Base-by-base conservation (phyloP, 2,113 vertebrate species). In the Formicarius rufipectus region DNA sequence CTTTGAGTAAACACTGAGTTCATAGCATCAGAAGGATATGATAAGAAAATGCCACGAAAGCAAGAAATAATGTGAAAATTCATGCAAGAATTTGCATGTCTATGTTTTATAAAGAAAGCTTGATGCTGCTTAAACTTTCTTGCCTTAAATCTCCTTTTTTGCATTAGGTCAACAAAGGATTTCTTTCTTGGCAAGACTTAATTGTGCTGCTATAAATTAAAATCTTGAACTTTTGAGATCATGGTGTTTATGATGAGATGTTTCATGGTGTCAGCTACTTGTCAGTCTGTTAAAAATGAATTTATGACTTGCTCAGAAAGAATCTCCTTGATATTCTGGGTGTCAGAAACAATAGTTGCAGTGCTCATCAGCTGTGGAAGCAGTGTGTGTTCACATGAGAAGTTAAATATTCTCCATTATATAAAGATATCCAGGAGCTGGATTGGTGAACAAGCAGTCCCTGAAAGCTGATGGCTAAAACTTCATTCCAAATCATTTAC, bases 191-290 rank as follows among this genome's bases (percentile, higher is more conserved):
- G 62, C 89, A 59, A 81, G 81, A 16, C 24, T 49, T 22, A 39
- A 35, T 17, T 22, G 53, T 69, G 52, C 81, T 85, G 83, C 80
- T 92, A 37, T 87, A 89, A 90, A 84, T 95, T 68, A 77, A 97
- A 93, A 78, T 60, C 71, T 73, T 78, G 23, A 63, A 37, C 39
- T 93, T 87, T 55, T 45, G 76, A 64, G 78, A 83, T 80, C 56
- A 13, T 2, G 3, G 50, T 18, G 55, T 69, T 86, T 59, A 50
- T 84, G 80, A 66, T 77, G 89, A 93, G 90, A 59, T 1, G 4
- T 76, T 83, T 90, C 4, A 4, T 49, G 83, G 59, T 82, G 79
- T 84, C 79, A 82, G 89, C 56, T 83, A 27, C 74, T 89, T 93
- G 76, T 93, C 90, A 66, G 74, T 22, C 74, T 92, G 80, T 76